Percentiles rank a stretch among this genome's conserved stretches.
Conservation (phyloP, 2,888 invertebrate genomes). For the Eupeodes latifasciatus region DNA sequence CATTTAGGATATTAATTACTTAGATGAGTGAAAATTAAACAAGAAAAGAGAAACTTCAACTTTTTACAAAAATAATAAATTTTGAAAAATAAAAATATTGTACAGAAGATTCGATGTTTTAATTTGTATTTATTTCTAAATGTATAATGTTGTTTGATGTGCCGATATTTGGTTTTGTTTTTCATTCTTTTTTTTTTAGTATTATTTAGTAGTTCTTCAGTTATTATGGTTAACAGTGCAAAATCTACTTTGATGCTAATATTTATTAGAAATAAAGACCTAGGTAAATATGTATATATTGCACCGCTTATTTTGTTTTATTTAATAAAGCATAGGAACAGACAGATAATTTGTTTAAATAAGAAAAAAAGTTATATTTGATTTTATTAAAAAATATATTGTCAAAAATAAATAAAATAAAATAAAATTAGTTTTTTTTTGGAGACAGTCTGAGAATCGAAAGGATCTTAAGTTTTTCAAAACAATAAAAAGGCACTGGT, state of each 20-base stretch:
- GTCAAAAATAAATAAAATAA: neutral
- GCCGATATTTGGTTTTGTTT: slow-evolving; percentile 37
- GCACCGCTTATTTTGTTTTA: neutral
- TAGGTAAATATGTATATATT: neutral
- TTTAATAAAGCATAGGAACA: slow-evolving; percentile 52
- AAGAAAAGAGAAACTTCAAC: slow-evolving; percentile 71
- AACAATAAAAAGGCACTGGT: slow-evolving; percentile 23
- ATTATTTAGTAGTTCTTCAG: neutral
- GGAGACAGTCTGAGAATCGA: slow-evolving; percentile 1
- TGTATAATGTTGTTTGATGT: slow-evolving; percentile 39
- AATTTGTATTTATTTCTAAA: slow-evolving; percentile 50
- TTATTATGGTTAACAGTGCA: slow-evolving; percentile 47
- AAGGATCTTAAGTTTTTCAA: neutral
- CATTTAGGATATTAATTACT: slow-evolving; percentile 24
- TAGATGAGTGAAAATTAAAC: slow-evolving; percentile 52
- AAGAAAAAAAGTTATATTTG: neutral
- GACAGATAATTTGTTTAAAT: slow-evolving; percentile 30
- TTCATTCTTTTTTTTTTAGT: neutral
- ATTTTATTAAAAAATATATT: too few relatives aligned
- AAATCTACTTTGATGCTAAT: slow-evolving; percentile 15
- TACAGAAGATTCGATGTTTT: slow-evolving; percentile 72
- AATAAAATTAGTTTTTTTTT: neutral
- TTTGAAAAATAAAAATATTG: slow-evolving; percentile 10
- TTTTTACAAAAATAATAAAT: slow-evolving; percentile 21
- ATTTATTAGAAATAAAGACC: neutral